Base-by-base conservation (phyloP, 1,140 invertebrate species). In the Zaprionus gabonicus region DNA sequence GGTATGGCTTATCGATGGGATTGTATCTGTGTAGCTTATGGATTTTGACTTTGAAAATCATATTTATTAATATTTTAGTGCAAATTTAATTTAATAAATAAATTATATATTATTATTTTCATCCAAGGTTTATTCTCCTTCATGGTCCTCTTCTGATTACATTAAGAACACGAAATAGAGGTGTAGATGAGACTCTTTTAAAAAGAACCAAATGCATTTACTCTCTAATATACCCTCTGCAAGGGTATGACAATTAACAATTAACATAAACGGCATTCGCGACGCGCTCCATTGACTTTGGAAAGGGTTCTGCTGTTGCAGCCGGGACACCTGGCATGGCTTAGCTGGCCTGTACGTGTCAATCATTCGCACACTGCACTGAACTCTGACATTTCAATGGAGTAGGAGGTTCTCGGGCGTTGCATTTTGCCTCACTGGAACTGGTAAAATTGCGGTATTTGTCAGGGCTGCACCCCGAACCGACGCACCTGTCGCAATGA, bases 191-290 rank as follows among this genome's bases (percentile, higher is more conserved):
- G 1, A n/a, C n/a, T n/a, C n/a, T n/a, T 31, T 0, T 9, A 10
- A 34, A 34, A 0, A 34, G 31, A 34, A 34, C 31, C 9, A 10
- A 34, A 34, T 34, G 9, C 9, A 34, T 10, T 34, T 34, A 10
- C 9, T 34, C 3, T 34, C 31, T 23, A 15, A 57, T 17, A 4
- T 31, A 17, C n/a, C 41, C 15, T 3, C 2, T 44, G 7, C 6
- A 1, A 69, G 62, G 49, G 60, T 31, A 65, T 25, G n/a, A 62
- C 46, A 67, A 36, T 70, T 55, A 69, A 70, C 76, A 86, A 86
- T 82, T 82, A 87, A 82, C 80, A 87, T 87, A 87, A 86, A 87
- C 77, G 82, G 83, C 83, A 71, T 82, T 73, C 72, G 58, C 76
- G 80, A 53, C 74, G 72, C 72, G 80, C 76, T 67, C 69, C 71